Conservation (phyloP, 2,797 vertebrate genomes). For the Gymnopithys bicolor region DNA sequence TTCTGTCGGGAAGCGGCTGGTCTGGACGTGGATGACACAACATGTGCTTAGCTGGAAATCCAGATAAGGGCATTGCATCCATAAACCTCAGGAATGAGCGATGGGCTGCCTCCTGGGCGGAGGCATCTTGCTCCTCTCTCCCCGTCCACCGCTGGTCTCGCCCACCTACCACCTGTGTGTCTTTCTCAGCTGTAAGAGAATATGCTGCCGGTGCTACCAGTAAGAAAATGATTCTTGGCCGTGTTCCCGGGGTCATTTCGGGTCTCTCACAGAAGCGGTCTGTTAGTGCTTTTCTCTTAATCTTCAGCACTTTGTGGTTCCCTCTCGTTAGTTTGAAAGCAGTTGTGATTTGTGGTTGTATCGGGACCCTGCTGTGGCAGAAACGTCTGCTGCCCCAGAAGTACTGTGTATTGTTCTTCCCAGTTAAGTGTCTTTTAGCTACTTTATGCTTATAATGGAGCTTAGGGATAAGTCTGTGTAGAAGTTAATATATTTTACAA, state of each 20-base stretch:
- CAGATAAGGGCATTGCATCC: neutral
- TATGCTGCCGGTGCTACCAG: neutral
- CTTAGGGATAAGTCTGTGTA: neutral
- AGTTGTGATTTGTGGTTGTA: neutral
- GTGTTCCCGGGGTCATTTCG: slow-evolving; percentile 31
- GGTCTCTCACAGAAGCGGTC: slow-evolving; percentile 6
- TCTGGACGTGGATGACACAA: neutral
- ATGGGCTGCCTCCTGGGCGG: neutral
- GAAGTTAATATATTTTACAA: neutral
- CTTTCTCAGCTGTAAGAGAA: neutral
- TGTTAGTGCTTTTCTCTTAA: slow-evolving; percentile 36
- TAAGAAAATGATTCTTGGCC: slow-evolving; percentile 50
- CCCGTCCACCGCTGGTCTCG: fast-evolving
- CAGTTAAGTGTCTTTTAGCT: neutral
- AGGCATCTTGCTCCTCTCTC: neutral
- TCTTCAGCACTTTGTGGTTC: neutral
- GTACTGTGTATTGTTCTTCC: neutral
- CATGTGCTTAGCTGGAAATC: neutral
- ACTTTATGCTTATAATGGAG: neutral
- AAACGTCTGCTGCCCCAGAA: neutral
- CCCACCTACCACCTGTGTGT: neutral
- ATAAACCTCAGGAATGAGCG: neutral
- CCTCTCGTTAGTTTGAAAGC: slow-evolving; percentile 8
- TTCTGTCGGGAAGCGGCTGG: neutral
- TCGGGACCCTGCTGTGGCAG: slow-evolving; percentile 33